Conservation (phyloP, 1,140 invertebrate species). For the Drosophila ambigua region DNA sequence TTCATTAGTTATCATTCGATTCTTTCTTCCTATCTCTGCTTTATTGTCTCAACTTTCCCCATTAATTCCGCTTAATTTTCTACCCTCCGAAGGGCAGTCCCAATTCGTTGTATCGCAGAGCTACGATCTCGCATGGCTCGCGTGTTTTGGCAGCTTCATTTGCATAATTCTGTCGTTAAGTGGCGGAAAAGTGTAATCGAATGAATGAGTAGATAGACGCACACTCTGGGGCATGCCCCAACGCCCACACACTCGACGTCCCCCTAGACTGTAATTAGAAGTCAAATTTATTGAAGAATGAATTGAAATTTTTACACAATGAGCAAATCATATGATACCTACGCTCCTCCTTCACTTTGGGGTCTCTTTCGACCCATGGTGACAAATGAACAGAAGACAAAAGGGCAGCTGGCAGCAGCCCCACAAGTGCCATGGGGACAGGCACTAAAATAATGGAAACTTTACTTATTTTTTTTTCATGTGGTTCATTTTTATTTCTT, state of each 20-base stretch:
- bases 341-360: too few relatives aligned
- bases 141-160: constrained; percentile 50
- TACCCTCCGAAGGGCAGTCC: neutral
- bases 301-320: constrained; percentile 9
- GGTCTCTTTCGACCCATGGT: neutral
- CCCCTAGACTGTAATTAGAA: constrained; percentile 10
- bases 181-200: constrained; percentile 75
- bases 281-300: constrained; percentile 3
- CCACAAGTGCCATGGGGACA: constrained; percentile 15
- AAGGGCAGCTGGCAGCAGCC: constrained; percentile 4
- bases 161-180: constrained; percentile 71
- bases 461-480: constrained; percentile 35
- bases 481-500: constrained; percentile 36
- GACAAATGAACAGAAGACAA: constrained; percentile 24
- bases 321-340: neutral
- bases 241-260: constrained; percentile 1
- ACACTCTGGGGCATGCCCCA: constrained; percentile 9
- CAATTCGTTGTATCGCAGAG: neutral
- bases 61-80: neutral
- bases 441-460: constrained; percentile 40
- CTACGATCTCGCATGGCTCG: constrained; percentile 19
- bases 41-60: too few relatives aligned
- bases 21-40: too few relatives aligned
- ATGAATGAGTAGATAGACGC: constrained; percentile 59
- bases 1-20: too few relatives aligned